Conservation (phyloP, 1,140 invertebrate genomes). For the Bactericera cockerelli region DNA sequence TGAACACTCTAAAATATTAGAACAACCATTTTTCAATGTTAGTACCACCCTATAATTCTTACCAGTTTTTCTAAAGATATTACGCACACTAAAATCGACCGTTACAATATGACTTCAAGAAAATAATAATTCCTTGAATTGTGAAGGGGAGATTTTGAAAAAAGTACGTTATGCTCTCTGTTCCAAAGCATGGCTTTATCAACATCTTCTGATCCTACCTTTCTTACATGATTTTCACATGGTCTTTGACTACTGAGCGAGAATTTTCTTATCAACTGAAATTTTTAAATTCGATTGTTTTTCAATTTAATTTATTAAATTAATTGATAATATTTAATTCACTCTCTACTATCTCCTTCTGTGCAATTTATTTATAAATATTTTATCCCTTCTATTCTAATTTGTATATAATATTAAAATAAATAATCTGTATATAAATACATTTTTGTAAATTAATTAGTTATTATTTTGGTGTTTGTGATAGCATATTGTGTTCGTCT, state of each 20-base stretch:
- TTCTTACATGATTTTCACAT: neutral
- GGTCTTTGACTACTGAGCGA: slow-evolving; percentile 1
- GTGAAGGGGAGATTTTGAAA: neutral
- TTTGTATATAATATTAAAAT: too few species aligned
- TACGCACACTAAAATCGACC: neutral
- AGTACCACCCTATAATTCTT: too few species aligned
- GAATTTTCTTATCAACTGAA: slow-evolving; percentile 6
- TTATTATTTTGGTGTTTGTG: too few species aligned
- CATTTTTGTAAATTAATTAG: too few species aligned
- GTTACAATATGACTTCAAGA: slow-evolving; percentile 5
- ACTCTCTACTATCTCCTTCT: neutral
- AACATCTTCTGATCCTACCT: neutral
- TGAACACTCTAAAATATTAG: too few species aligned
- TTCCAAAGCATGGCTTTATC: neutral
- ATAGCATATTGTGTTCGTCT: too few species aligned
- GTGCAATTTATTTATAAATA: slow-evolving; percentile 4
- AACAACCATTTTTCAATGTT: too few species aligned
- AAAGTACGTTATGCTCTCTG: slow-evolving; percentile 8
- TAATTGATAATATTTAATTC: neutral
- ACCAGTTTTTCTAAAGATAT: too few species aligned
- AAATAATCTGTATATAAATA: too few species aligned
- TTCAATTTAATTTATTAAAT: neutral
- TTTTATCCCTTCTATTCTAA: too few species aligned
- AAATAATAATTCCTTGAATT: neutral
- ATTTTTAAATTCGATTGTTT: neutral